phyloP scores from a whole-genome alignment of 2,113 vertebrate species.

The Notarius lentiginosus region DNA sequence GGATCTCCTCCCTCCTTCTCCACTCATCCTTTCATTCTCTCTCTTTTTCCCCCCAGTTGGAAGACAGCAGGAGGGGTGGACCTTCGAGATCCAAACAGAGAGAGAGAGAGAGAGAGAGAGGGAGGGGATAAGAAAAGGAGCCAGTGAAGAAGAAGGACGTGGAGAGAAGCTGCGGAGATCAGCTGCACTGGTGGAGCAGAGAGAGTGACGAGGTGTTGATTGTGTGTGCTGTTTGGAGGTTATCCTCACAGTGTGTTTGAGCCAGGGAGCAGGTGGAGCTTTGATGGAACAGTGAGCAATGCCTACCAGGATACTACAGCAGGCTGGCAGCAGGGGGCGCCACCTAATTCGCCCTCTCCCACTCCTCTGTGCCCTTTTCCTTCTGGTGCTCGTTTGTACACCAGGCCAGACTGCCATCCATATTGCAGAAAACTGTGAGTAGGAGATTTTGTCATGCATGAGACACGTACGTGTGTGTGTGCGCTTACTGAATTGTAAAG shows the following conservation, averaged over 20 bases:
- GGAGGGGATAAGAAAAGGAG: constrained; percentile 23
- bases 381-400: constrained; percentile 54
- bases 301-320: constrained; percentile 72
- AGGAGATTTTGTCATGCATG: constrained; percentile 31
- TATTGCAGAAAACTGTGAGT: constrained; percentile 77
- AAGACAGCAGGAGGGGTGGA: constrained; percentile 67
- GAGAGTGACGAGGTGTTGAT: constrained; percentile 21
- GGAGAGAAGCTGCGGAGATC: constrained; percentile 33
- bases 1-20: constrained; percentile 48
- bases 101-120: constrained; percentile 37
- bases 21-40: background rate
- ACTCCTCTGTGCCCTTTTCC: constrained; percentile 53
- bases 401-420: constrained; percentile 68
- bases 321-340: constrained; percentile 74
- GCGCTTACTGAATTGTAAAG: background rate
- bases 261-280: constrained; percentile 70
- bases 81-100: constrained; percentile 51
- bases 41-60: constrained; percentile 49
- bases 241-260: constrained; percentile 53
- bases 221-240: constrained; percentile 40
- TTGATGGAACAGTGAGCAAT: constrained; percentile 78
- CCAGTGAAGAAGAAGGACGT: constrained; percentile 34
- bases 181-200: constrained; percentile 13
- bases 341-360: constrained; percentile 59
- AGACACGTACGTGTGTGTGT: background rate